Base-by-base conservation (phyloP, 2,113 vertebrate species). In the Hemiscyllium ocellatum region DNA sequence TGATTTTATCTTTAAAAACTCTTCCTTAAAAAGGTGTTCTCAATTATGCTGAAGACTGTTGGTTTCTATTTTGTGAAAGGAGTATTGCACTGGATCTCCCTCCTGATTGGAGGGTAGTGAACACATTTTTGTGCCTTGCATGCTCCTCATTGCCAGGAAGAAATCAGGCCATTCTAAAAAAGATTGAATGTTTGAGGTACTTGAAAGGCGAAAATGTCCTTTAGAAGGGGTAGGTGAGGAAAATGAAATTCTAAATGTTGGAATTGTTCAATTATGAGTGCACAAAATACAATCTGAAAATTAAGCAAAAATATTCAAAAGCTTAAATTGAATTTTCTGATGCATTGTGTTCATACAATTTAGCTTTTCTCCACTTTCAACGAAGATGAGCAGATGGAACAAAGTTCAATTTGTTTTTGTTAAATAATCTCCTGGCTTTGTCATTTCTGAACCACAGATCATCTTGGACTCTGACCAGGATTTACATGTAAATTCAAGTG, bases 391-490 rank as follows among this genome's bases (percentile, higher is more conserved):
- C 98, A 98, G 98, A 98, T 98, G 98, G 97, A 95, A 96, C 97
- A 96, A 97, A 68, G 96, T 97, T 96, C 97, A 96, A 96, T 87
- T 61, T 96, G 96, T 37, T 97, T 96, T 96, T 95, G 95, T 26
- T 96, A 96, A 85, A 96, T 83, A 52, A 97, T 97, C 97, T 96
- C 96, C 96, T 94, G 4, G 52, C 96, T 96, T 96, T 96, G 97
- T 96, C 96, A 96, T 97, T 85, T 96, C 97, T 97, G 96, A 97
- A 97, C 97, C 96, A 96, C 96, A 97, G 98, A 97, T 98, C 98
- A 98, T 97, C 97, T 97, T 96, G 97, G 97, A 98, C 98, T 98
- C 66, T 98, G 96, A 96, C 96, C 96, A 96, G 96, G 98, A 97
- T 97, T 97, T 97, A 96, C 97, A 96, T 96, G 96, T 96, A 96